Percentiles rank a stretch among this genome's conserved stretches.
Conservation (phyloP, 2,888 invertebrate species). For the Conchocele bisecta region DNA sequence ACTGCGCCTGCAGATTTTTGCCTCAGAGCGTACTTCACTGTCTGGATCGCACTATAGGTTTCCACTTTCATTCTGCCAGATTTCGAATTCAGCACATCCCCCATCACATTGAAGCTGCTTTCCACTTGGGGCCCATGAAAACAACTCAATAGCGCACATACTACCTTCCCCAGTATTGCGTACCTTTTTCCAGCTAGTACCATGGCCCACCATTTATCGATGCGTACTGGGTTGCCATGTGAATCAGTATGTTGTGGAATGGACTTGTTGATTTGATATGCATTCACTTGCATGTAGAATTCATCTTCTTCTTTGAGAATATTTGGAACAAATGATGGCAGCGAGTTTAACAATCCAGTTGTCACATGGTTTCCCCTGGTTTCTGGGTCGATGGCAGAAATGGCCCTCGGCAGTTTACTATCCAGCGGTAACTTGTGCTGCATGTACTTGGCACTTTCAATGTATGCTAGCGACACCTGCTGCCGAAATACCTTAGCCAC, state of each 20-base stretch:
- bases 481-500: too few relatives aligned
- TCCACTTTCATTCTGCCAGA: slow-evolving; percentile 25
- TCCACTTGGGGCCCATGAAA: slow-evolving; percentile 64
- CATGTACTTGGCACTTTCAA: slow-evolving; percentile 30
- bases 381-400: slow-evolving; percentile 47
- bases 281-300: too few relatives aligned
- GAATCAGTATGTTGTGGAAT: too few relatives aligned
- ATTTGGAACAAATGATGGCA: too few relatives aligned
- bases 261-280: slow-evolving; percentile 24
- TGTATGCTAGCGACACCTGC: too few relatives aligned
- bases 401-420: slow-evolving; percentile 31
- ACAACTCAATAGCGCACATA: slow-evolving; percentile 19
- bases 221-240: background rate
- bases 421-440: slow-evolving; percentile 51
- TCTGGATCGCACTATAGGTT: slow-evolving; percentile 37
- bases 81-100: slow-evolving; percentile 41
- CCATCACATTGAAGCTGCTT: slow-evolving; percentile 54
- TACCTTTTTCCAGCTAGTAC: slow-evolving; percentile 7
- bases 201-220: slow-evolving; percentile 37
- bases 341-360: too few relatives aligned
- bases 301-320: too few relatives aligned
- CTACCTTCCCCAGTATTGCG: slow-evolving; percentile 30
- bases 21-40: slow-evolving; percentile 40
- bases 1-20: slow-evolving; percentile 3
- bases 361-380: slow-evolving; percentile 31